These are phyloP conservation scores for Formica aserva DNA, from an alignment of 2,888 invertebrate genomes.

Conservation along the genomic window DNA sequence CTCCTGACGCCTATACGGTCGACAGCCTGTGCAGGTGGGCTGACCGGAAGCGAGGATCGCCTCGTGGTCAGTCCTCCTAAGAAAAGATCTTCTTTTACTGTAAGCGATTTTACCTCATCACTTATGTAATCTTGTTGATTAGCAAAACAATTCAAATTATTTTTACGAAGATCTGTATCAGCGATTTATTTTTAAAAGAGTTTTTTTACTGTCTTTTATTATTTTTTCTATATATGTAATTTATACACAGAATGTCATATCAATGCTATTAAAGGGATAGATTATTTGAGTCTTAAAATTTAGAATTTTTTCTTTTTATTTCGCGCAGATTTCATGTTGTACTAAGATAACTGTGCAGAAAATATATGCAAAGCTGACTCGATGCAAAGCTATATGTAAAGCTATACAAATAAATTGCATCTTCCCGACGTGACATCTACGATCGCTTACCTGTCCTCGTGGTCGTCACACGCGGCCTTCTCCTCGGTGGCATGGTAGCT, in stretches of 20 bases:
- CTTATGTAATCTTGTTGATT: background rate
- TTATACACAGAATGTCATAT: background rate
- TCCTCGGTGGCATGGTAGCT: conserved; percentile 66
- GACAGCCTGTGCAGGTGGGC: conserved; percentile 82
- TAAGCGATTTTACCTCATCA: background rate
- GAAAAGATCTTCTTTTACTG: conserved; percentile 21
- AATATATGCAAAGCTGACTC: background rate
- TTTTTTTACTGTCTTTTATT: background rate
- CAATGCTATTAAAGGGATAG: background rate
- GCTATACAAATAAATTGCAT: background rate
- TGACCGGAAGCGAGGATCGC: conserved; percentile 82
- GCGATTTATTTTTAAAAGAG: background rate
- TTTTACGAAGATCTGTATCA: background rate
- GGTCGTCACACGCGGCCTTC: conserved; percentile 61
- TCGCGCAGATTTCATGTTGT: background rate
- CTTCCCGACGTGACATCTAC: background rate
- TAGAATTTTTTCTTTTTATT: background rate
- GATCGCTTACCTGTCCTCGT: conserved; percentile 77
- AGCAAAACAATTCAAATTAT: background rate
- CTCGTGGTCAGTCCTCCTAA: conserved; percentile 70
- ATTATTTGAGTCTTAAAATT: background rate
- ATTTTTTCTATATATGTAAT: background rate
- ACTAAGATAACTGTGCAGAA: background rate
- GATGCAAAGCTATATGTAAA: background rate
- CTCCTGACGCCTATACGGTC: conserved; percentile 67